A percentile compares a stretch with the other conserved stretches of the same genome.
Evolutionary conservation across 1,140 invertebrate species (phyloP).

Genomic region (Trinorchestia longiramus): DNA sequence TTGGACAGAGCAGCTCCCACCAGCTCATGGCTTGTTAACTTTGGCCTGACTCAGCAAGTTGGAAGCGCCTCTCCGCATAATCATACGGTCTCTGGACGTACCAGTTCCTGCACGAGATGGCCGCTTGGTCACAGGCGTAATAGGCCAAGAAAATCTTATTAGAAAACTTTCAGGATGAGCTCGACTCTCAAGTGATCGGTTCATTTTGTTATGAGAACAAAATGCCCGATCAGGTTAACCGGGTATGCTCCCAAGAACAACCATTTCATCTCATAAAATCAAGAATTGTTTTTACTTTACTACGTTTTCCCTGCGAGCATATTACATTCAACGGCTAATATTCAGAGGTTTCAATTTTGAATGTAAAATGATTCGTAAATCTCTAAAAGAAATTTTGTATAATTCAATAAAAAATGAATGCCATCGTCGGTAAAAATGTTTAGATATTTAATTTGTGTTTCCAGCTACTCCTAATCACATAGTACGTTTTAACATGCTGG

Average conservation of each 20-base stretch:
- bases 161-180: conserved; percentile 7
- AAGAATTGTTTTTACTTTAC: not conserved
- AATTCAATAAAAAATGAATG: no score
- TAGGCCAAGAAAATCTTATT: conserved; percentile 9
- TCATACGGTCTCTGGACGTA: conserved; percentile 6
- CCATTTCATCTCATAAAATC: not conserved
- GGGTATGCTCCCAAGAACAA: not conserved
- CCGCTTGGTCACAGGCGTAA: conserved; percentile 4
- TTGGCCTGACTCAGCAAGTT: conserved; percentile 6
- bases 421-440: no score
- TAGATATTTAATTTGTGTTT: not conserved
- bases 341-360: not conserved
- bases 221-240: not conserved
- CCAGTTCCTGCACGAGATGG: conserved; percentile 4
- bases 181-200: not conserved
- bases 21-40: not conserved
- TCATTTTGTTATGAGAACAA: not conserved
- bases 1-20: not conserved
- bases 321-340: not conserved
- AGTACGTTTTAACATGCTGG: not conserved
- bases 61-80: conserved; percentile 4
- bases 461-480: not conserved
- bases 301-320: not conserved
- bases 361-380: not conserved
- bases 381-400: no score